Evolutionary conservation across 2,888 invertebrate genomes (phyloP).

Genomic region (Noctua janthina): DNA sequence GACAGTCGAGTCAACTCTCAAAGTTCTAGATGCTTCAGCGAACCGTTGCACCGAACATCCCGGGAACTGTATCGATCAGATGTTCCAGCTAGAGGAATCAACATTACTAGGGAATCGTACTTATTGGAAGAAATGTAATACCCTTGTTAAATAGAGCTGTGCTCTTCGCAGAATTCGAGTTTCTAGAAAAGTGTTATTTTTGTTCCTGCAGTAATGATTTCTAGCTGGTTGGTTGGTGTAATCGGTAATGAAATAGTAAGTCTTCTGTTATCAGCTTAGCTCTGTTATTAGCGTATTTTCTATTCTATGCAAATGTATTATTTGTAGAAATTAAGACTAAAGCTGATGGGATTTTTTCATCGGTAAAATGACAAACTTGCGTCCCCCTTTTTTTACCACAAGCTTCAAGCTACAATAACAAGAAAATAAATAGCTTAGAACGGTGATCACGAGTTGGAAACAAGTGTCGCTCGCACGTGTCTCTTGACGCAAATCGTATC

Average conservation of each 20-base stretch:
- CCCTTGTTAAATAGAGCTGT: neutral
- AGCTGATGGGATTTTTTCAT: neutral
- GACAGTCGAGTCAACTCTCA: neutral
- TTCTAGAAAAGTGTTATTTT: conserved; percentile 2
- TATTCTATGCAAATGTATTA: neutral
- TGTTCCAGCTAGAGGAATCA: conserved; percentile 25
- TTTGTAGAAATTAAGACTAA: neutral
- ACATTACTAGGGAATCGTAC: neutral
- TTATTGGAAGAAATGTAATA: conserved; percentile 22
- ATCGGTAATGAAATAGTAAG: neutral
- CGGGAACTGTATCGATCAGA: conserved; percentile 24
- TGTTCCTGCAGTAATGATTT: neutral
- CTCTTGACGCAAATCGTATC: neutral
- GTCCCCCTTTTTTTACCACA: neutral
- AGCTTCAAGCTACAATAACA: neutral
- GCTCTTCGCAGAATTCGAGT: conserved; percentile 10
- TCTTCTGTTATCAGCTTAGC: neutral
- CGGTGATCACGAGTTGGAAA: neutral
- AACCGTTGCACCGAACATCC: conserved; percentile 20
- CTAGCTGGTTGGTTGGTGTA: neutral
- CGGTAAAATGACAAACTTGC: neutral
- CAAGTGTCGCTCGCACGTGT: neutral
- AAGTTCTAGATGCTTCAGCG: neutral
- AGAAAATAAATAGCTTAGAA: neutral
- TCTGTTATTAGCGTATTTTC: neutral